These are phyloP conservation scores for Acheta domesticus DNA, from an alignment of 2,888 invertebrate species.

Conservation along the genomic window DNA sequence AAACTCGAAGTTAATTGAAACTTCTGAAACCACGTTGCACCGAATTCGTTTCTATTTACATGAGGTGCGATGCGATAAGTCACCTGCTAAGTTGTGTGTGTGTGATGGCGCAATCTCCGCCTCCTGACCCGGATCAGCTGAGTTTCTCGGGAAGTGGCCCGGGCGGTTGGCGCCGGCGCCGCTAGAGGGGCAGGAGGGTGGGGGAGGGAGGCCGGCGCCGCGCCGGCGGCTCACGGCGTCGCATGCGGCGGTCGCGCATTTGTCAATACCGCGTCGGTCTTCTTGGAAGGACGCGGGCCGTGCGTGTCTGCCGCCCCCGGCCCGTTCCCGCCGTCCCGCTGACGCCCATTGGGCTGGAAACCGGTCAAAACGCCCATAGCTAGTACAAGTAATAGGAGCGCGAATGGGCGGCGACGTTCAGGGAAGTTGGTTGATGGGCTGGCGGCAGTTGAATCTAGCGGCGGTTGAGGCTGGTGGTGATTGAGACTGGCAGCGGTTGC, in stretches of 20 bases:
- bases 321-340: not conserved
- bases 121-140: not conserved
- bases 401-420: too few relatives aligned
- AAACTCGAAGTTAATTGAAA: too few relatives aligned
- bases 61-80: too few relatives aligned
- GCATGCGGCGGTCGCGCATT: not conserved
- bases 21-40: too few relatives aligned
- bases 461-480: too few relatives aligned
- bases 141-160: not conserved
- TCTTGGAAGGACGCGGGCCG: not conserved
- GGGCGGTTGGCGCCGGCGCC: not conserved
- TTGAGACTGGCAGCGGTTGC: too few relatives aligned
- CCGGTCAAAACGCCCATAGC: too few relatives aligned
- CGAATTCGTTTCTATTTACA: too few relatives aligned
- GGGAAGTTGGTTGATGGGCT: too few relatives aligned
- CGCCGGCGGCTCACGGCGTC: not conserved
- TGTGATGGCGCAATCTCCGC: not conserved
- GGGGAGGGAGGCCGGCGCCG: not conserved
- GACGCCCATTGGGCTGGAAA: not conserved
- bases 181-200: not conserved
- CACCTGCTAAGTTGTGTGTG: too few relatives aligned
- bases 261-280: constrained; percentile 1
- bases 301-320: not conserved
- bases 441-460: too few relatives aligned
- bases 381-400: too few relatives aligned